phyloP scores from a whole-genome alignment of 2,888 invertebrate genomes.

The Andrena praecox region DNA sequence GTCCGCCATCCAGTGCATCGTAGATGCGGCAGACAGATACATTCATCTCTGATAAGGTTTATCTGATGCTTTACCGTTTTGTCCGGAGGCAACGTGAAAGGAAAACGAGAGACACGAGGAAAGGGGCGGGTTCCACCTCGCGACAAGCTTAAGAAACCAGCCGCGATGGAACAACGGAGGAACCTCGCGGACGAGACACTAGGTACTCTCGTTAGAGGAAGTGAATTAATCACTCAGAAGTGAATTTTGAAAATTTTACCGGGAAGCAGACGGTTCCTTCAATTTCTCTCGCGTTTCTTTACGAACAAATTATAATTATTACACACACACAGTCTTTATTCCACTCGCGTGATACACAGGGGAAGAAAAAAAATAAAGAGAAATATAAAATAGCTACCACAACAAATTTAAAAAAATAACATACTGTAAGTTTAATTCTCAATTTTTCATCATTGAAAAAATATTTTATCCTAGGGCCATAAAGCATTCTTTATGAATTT shows the following conservation, averaged over 20 bases:
- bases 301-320: background rate
- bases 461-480: too few species aligned
- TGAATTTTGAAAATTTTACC: background rate
- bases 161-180: constrained; percentile 17
- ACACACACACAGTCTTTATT: too few species aligned
- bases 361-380: too few species aligned
- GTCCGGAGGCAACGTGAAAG: constrained; percentile 41
- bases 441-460: too few species aligned
- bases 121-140: constrained; percentile 24
- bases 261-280: background rate
- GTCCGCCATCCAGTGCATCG: constrained; percentile 30
- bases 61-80: constrained; percentile 48
- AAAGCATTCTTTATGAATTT: too few species aligned
- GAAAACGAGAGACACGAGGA: constrained; percentile 43
- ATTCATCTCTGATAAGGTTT: constrained; percentile 49
- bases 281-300: background rate
- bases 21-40: constrained; percentile 48
- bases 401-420: too few species aligned
- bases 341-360: too few species aligned
- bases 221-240: background rate
- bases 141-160: constrained; percentile 27
- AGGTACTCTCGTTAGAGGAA: background rate
- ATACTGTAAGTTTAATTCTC: too few species aligned
- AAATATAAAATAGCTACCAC: too few species aligned
- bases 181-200: background rate